phyloP scores from a whole-genome alignment of 2,113 vertebrate genomes.

The Hydropotes inermis region DNA sequence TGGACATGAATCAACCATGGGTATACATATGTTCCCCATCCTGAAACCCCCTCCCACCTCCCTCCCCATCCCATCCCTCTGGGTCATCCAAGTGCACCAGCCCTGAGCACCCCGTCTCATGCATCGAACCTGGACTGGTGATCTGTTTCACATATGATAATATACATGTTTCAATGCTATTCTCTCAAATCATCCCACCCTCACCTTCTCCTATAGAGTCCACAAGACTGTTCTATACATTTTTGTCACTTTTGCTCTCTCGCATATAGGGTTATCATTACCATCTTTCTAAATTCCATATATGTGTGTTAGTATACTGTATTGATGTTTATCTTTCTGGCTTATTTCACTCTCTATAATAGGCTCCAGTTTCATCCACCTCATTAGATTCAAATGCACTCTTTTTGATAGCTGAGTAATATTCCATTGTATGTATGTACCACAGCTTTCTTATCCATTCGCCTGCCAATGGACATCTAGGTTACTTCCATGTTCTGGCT shows the following conservation, averaged over 20 bases:
- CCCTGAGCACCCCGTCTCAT: not conserved
- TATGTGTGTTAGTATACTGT: not conserved
- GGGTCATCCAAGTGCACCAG: not conserved
- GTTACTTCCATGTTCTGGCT: not conserved
- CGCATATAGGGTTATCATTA: rapidly evolving
- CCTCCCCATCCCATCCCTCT: not conserved
- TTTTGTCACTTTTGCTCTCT: not conserved
- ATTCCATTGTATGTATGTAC: not conserved
- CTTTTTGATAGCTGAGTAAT: not conserved
- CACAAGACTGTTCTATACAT: not conserved
- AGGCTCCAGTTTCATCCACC: not conserved
- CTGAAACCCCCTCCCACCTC: not conserved
- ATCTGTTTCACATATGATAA: not conserved
- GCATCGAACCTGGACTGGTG: not conserved
- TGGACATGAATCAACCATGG: not conserved
- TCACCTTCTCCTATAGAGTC: not conserved
- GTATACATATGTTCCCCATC: not conserved
- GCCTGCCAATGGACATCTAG: not conserved
- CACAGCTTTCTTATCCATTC: not conserved
- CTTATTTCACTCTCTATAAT: not conserved
- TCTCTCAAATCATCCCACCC: not conserved
- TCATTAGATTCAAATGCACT: not conserved
- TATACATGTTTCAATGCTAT: not conserved
- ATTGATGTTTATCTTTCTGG: not conserved
- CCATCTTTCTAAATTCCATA: not conserved